Conservation (phyloP, 2,797 vertebrate genomes). For the Merluccius polli region DNA sequence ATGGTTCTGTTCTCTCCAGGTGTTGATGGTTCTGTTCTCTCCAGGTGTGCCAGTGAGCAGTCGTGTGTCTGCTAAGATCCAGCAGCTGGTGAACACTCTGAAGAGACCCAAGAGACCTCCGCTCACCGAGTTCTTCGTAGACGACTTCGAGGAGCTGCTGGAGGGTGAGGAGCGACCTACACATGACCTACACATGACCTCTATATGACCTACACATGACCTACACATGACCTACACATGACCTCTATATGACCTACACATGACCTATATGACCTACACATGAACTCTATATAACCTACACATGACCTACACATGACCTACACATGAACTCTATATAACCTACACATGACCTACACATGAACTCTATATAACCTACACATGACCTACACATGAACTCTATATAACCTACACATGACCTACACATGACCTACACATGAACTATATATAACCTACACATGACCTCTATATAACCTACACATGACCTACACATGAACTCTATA, state of each 20-base stretch:
- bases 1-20: no score
- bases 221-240: not conserved
- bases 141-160: conserved; percentile 96
- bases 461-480: no score
- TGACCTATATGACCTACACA: not conserved
- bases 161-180: conserved; percentile 75
- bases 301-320: no score
- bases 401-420: no score
- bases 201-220: not conserved
- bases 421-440: no score
- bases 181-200: not conserved
- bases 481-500: no score
- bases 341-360: no score
- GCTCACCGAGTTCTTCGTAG: conserved; percentile 93
- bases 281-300: no score
- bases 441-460: no score
- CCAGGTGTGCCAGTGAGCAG: conserved; percentile 96
- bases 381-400: no score
- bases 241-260: not conserved
- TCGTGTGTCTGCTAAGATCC: conserved; percentile 96
- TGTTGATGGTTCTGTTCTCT: not conserved
- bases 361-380: no score
- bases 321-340: no score
- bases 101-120: conserved; percentile 91
- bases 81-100: conserved; percentile 95